Conservation (phyloP, 2,888 invertebrate species). For the Diabrotica balteata region DNA sequence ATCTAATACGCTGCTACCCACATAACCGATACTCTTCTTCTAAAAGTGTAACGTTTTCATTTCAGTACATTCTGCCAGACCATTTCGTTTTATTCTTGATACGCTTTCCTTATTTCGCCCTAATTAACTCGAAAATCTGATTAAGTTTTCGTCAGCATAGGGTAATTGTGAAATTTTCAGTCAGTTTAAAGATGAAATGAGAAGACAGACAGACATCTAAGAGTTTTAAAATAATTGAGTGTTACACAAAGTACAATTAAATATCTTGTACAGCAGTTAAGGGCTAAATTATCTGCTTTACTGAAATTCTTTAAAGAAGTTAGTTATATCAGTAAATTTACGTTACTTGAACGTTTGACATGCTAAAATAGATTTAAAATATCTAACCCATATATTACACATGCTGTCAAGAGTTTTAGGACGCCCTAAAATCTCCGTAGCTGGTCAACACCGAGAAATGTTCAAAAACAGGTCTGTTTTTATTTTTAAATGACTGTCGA, state of each 20-base stretch:
- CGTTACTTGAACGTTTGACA: too few species aligned
- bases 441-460: too few species aligned
- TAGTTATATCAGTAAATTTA: too few species aligned
- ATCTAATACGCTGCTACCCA: background rate
- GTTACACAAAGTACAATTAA: conserved; percentile 1
- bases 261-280: background rate
- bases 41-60: background rate
- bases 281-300: too few species aligned
- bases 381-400: too few species aligned
- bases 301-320: too few species aligned
- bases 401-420: too few species aligned
- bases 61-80: conserved; percentile 5
- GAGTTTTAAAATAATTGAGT: conserved; percentile 3
- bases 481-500: too few species aligned
- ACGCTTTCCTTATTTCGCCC: conserved; percentile 8
- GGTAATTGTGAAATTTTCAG: conserved; percentile 14
- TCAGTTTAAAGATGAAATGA: conserved; percentile 1
- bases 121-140: conserved; percentile 17
- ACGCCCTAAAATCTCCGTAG: too few species aligned
- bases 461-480: too few species aligned
- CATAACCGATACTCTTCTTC: background rate
- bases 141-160: conserved; percentile 17
- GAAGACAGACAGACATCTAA: background rate
- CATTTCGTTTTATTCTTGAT: conserved; percentile 8
- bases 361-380: too few species aligned